phyloP scores from a whole-genome alignment of 2,113 vertebrate species.

The Ramphastos sulfuratus region DNA sequence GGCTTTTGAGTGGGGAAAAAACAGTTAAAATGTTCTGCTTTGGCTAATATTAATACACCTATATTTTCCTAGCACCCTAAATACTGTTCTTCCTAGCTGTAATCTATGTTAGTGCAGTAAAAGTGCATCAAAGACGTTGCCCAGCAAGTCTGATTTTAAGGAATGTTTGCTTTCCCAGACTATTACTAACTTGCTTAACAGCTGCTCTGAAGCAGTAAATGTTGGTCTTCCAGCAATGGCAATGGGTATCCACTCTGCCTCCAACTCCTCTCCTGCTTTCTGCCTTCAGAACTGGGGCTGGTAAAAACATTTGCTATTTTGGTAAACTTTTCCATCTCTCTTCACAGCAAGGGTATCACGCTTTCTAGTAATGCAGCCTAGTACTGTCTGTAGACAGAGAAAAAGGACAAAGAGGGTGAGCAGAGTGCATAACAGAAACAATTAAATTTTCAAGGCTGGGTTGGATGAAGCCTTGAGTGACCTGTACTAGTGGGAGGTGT shows the following conservation, averaged over 20 bases:
- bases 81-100: not conserved
- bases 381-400: not conserved
- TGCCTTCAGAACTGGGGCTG: not conserved
- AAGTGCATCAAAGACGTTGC: not conserved
- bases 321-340: not conserved
- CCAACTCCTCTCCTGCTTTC: not conserved
- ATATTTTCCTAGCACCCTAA: not conserved
- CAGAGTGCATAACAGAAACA: not conserved
- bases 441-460: too few species aligned
- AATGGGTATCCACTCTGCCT: not conserved
- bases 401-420: not conserved
- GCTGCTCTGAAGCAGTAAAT: not conserved
- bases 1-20: not conserved
- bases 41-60: not conserved
- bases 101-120: not conserved
- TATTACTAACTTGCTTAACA: not conserved
- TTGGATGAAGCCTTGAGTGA: too few species aligned
- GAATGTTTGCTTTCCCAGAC: not conserved
- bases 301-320: conserved; percentile 1
- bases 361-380: not conserved
- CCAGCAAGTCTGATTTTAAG: not conserved
- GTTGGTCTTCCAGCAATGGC: not conserved
- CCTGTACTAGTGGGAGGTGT: too few species aligned
- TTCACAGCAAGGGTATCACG: not conserved
- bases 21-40: not conserved